A percentile compares a stretch with the other conserved stretches of the same genome.
phyloP scores from a whole-genome alignment of 2,888 invertebrate species.

The Ennomos fuscantarius region DNA sequence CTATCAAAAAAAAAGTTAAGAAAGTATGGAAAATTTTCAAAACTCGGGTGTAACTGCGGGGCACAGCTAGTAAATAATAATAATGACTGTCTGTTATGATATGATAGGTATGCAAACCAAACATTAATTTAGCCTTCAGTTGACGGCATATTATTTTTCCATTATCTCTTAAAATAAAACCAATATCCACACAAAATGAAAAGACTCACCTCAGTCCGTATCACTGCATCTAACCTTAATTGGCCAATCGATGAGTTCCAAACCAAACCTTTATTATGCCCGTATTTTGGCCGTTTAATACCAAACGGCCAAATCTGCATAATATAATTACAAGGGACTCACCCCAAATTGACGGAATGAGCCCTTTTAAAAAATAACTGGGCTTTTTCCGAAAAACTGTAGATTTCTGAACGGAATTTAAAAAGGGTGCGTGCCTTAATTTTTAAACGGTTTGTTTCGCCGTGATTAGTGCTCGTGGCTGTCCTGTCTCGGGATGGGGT shows the following conservation, averaged over 20 bases:
- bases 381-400: constrained; percentile 24
- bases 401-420: constrained; percentile 31
- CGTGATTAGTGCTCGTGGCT: constrained; percentile 21
- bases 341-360: constrained; percentile 31
- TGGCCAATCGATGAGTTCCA: constrained; percentile 10
- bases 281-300: constrained; percentile 14
- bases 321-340: constrained; percentile 39
- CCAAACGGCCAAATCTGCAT: constrained; percentile 35
- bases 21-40: no score
- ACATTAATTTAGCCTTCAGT: no score
- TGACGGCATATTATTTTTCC: no score
- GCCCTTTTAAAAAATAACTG: constrained; percentile 30
- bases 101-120: not conserved
- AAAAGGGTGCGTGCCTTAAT: constrained; percentile 29
- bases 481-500: not conserved
- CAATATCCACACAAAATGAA: constrained; percentile 6
- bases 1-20: no score
- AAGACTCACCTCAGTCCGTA: constrained; percentile 5
- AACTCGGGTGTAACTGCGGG: no score
- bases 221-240: constrained; percentile 10
- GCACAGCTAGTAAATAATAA: no score
- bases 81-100: no score
- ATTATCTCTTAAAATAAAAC: not conserved
- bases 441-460: constrained; percentile 31
- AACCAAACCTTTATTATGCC: constrained; percentile 20